Percentiles rank a stretch among this genome's conserved stretches.
Evolutionary conservation across 2,797 vertebrate genomes (phyloP).

Genomic region (Gymnothorax reevesii): DNA sequence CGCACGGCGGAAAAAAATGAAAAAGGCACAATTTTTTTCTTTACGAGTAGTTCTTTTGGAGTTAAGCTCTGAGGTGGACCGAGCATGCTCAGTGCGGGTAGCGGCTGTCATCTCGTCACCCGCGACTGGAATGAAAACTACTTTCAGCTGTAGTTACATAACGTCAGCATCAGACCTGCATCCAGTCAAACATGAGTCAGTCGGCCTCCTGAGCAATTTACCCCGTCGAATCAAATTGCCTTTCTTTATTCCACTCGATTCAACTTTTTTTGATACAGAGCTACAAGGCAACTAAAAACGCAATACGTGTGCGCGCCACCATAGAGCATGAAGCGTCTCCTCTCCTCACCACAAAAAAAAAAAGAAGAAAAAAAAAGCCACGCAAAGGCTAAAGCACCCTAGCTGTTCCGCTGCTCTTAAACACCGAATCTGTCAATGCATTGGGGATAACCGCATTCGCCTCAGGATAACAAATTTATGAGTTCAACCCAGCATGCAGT

Average conservation of each 20-base stretch:
- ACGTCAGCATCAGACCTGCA: slow-evolving; percentile 8
- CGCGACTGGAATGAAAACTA: not conserved
- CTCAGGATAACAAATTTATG: not conserved
- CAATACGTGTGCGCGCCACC: not conserved
- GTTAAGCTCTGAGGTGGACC: not conserved
- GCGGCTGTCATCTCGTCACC: not conserved
- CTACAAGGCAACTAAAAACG: not conserved
- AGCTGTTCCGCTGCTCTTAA: not conserved
- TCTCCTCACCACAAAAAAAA: too few species aligned
- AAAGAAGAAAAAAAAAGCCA: not conserved
- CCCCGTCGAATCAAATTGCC: not conserved
- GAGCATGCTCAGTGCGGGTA: not conserved
- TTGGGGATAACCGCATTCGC: not conserved
- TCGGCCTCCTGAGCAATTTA: not conserved
- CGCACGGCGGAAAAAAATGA: too few species aligned
- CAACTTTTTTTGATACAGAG: not conserved
- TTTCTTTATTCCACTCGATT: not conserved
- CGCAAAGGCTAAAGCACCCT: slow-evolving; percentile 25
- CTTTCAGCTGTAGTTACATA: slow-evolving; percentile 8
- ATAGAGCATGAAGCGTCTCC: not conserved
- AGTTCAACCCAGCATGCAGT: not conserved
- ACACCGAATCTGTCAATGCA: not conserved
- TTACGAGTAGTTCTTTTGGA: not conserved
- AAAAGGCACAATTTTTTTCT: too few species aligned
- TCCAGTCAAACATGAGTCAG: not conserved